Percentiles rank a stretch among this genome's conserved stretches.
phyloP scores from a whole-genome alignment of 2,113 vertebrate genomes.

The Sphyrna mokarran region DNA sequence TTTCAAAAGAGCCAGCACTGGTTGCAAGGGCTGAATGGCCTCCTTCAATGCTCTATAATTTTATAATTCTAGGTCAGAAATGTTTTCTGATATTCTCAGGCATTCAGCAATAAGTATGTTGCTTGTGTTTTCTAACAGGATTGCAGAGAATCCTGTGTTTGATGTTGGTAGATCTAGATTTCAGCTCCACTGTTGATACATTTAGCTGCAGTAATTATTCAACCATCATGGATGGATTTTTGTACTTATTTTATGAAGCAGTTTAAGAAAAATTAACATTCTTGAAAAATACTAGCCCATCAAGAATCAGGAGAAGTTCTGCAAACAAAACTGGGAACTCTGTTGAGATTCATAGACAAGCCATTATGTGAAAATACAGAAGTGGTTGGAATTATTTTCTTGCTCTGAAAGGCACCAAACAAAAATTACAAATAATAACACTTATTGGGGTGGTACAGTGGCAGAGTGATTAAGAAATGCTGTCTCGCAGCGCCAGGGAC shows the following conservation, averaged over 20 bases:
- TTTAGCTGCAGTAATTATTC: not conserved
- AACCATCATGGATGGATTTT: not conserved
- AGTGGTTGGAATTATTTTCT: not conserved
- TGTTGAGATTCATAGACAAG: not conserved
- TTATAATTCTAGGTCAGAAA: not conserved
- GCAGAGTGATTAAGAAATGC: too few relatives aligned
- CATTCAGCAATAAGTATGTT: not conserved
- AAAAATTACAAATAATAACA: not conserved
- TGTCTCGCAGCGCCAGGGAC: too few relatives aligned
- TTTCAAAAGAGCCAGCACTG: not conserved
- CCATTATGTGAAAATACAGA: not conserved
- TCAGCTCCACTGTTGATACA: not conserved
- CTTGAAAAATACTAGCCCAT: not conserved
- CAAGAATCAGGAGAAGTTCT: not conserved
- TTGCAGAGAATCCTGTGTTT: not conserved
- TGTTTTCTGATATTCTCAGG: not conserved
- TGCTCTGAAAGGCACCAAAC: not conserved
- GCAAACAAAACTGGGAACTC: not conserved
- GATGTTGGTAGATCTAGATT: not conserved
- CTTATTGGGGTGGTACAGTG: not conserved
- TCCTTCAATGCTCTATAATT: not conserved
- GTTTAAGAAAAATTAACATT: not conserved
- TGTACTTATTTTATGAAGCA: not conserved
- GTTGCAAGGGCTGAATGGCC: not conserved
- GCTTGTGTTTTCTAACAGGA: not conserved